Evolutionary conservation across 2,888 invertebrate species (phyloP).

Genomic region (Diachrysia chrysitis): DNA sequence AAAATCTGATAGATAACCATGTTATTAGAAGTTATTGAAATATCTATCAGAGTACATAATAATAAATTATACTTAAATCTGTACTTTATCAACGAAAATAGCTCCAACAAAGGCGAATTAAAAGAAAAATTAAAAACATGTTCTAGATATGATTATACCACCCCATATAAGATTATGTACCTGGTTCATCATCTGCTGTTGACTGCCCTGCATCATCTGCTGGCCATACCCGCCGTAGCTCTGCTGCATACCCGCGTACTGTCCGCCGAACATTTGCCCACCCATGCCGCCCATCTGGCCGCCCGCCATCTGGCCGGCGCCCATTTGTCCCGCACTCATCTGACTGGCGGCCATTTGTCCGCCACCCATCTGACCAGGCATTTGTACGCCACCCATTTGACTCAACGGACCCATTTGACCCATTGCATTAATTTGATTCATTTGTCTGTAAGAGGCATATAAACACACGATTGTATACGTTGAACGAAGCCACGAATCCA

Average conservation of each 20-base stretch:
- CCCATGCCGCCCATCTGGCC: conserved; percentile 86
- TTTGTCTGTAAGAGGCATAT: conserved; percentile 76
- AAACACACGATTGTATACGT: no score
- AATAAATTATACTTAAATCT: no score
- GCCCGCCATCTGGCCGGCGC: conserved; percentile 80
- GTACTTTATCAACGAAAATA: no score
- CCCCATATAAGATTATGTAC: conserved; percentile 56
- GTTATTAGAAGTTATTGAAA: no score
- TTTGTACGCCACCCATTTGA: conserved; percentile 81
- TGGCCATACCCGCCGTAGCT: conserved; percentile 83
- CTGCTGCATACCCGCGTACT: conserved; percentile 91
- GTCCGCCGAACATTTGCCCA: conserved; percentile 89
- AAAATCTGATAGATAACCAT: no score
- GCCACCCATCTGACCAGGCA: conserved; percentile 78
- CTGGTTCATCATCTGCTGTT: conserved; percentile 88
- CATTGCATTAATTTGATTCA: conserved; percentile 81
- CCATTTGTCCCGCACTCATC: conserved; percentile 80
- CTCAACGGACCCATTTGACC: conserved; percentile 78
- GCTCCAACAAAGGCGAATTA: no score
- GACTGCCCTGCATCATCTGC: conserved; percentile 87
- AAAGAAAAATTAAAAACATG: no score
- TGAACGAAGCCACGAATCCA: no score
- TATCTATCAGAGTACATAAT: no score
- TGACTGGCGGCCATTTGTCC: conserved; percentile 79
- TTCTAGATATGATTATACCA: no score